Base-by-base conservation (phyloP, 1,140 invertebrate genomes). In the Hycleus phaleratus region DNA sequence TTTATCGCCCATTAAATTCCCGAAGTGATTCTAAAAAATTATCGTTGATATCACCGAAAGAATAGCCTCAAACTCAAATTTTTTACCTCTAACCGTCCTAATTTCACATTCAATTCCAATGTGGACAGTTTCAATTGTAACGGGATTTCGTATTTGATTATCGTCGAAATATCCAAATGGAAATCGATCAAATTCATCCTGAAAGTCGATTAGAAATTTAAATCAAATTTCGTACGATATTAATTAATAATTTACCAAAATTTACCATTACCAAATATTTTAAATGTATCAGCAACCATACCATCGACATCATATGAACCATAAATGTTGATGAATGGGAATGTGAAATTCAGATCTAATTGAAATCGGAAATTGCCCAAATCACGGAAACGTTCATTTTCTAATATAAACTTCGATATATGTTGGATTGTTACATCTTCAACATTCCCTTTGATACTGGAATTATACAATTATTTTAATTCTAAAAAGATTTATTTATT, bases 351-450 rank as follows among this genome's bases (percentile, higher is more conserved):
- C 10, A 71, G 48, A 52, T 71, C 70, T 40, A 70, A 60, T 56
- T 63, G 68, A 44, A 70, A 69, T 46, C 64, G 54, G 39, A 63
- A 58, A 44, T 60, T 59, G 9, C 65, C 67, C 49, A 68, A 58
- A 54, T 68, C 67, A 2, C 61, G 60, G 26, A 68, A 65, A 49
- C 48, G 58, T 52, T 63, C 68, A 47, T 73, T 62, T 46, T 72
- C 70, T 11, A 72, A 48, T 7, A 61, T 54, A 53, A 73, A 73
- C 58, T 71, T 70, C 8, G 71, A 73, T 32, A 73, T 64, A 50
- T 72, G 66, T 40, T 56, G 64, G 26, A 73, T 63, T 50, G 65
- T 68, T 26, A 73, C 54, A 42, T 73, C 61, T 40, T 70, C 61
- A 38, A 67, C 64, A 43, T 65, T 68, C 44, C 71, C 71, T 49